phyloP scores from a whole-genome alignment of 2,797 vertebrate species.

The Catamblyrhynchus diadema region DNA sequence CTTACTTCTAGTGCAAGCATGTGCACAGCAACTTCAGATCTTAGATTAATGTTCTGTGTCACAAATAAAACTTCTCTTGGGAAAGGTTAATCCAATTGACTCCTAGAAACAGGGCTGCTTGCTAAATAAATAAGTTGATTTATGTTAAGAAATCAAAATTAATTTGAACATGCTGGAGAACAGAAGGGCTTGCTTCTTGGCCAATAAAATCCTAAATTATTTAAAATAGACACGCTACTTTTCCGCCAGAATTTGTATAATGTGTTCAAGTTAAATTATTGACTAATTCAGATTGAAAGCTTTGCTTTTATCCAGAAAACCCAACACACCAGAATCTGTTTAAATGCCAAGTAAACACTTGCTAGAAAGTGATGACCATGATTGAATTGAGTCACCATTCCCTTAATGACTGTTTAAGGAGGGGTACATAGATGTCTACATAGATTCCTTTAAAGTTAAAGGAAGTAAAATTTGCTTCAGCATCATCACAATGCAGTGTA shows the following conservation, averaged over 20 bases:
- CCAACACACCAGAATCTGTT: background rate
- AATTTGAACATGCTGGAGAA: slow-evolving; percentile 24
- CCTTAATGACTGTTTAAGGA: background rate
- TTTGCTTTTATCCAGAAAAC: background rate
- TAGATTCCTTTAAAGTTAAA: background rate
- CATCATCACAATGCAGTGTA: background rate
- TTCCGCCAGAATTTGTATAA: background rate
- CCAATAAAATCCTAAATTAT: slow-evolving; percentile 45
- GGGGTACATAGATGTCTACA: background rate
- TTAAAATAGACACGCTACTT: background rate
- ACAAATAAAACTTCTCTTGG: slow-evolving; percentile 5
- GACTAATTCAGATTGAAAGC: background rate
- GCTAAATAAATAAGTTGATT: slow-evolving; percentile 26
- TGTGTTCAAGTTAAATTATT: slow-evolving; percentile 15
- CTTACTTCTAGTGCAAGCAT: background rate
- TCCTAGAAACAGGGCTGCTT: background rate
- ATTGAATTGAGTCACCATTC: background rate
- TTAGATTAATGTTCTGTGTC: background rate
- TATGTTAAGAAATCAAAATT: slow-evolving; percentile 39
- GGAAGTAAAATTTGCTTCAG: background rate
- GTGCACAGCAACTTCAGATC: background rate
- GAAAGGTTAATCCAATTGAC: slow-evolving; percentile 29
- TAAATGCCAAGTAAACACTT: background rate
- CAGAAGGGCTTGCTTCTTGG: slow-evolving; percentile 25
- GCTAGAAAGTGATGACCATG: background rate